Percentiles rank a stretch among this genome's conserved stretches.
Conservation (phyloP, 2,113 vertebrate species). For the Myxocyprinus asiaticus region DNA sequence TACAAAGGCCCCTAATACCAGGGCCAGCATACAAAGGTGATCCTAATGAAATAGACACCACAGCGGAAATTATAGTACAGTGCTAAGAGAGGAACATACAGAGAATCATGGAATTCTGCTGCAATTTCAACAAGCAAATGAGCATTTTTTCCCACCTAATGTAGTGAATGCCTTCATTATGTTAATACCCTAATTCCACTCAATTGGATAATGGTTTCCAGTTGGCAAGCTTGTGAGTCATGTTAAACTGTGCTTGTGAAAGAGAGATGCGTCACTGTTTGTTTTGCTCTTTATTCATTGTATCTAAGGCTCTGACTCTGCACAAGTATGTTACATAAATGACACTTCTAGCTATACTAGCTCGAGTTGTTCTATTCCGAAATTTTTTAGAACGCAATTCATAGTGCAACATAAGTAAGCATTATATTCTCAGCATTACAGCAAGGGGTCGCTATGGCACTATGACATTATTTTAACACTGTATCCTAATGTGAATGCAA, state of each 20-base stretch:
- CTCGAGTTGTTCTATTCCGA: no score
- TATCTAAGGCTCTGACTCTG: no score
- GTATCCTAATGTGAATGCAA: no score
- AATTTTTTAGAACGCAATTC: no score
- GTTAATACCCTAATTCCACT: slow-evolving; percentile 57
- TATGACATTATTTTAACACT: no score
- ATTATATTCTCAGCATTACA: no score
- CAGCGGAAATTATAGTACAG: slow-evolving; percentile 67
- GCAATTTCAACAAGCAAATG: slow-evolving; percentile 64
- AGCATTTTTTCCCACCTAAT: slow-evolving; percentile 38
- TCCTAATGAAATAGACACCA: slow-evolving; percentile 70
- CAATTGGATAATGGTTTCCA: slow-evolving; percentile 59
- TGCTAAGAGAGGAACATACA: slow-evolving; percentile 60
- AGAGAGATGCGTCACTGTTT: slow-evolving; percentile 33
- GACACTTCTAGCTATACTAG: no score
- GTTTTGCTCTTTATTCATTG: background rate
- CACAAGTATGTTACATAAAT: no score
- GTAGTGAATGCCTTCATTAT: slow-evolving; percentile 58
- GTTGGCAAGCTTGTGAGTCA: slow-evolving; percentile 50
- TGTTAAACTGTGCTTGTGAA: slow-evolving; percentile 50
- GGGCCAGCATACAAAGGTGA: slow-evolving; percentile 51
- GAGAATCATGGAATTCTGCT: slow-evolving; percentile 63
- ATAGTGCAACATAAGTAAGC: no score
- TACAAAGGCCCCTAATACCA: slow-evolving; percentile 53
- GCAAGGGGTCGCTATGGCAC: no score